Evolutionary conservation across 2,113 vertebrate genomes (phyloP).

Genomic region (Etia nguti): DNA sequence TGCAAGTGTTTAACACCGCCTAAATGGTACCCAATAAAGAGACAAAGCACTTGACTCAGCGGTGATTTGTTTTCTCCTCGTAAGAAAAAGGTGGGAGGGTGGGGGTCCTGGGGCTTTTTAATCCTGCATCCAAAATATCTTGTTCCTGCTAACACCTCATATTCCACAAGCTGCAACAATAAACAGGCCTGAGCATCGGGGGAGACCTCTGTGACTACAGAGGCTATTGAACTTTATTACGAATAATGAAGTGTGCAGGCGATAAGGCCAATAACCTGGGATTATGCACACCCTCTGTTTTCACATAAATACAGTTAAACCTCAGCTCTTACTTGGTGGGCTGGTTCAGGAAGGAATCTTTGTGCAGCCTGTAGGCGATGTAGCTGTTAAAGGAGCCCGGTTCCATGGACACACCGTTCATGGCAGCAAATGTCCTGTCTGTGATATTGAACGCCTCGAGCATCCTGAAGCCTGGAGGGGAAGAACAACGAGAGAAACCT

Average conservation of each 20-base stretch:
- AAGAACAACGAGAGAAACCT: not conserved
- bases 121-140: not conserved
- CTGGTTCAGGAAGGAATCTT: slow-evolving; percentile 87
- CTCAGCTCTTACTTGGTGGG: slow-evolving; percentile 82
- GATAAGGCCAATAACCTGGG: not conserved
- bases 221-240: slow-evolving; percentile 32
- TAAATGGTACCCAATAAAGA: slow-evolving; percentile 12
- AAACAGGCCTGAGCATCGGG: not conserved
- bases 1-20: slow-evolving; percentile 11
- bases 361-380: slow-evolving; percentile 88
- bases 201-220: slow-evolving; percentile 1
- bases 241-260: slow-evolving; percentile 36
- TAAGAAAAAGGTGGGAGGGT: slow-evolving; percentile 1
- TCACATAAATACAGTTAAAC: not conserved
- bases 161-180: slow-evolving; percentile 35
- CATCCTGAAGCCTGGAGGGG: slow-evolving; percentile 90
- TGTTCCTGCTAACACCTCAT: slow-evolving; percentile 6
- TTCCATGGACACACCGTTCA: slow-evolving; percentile 93
- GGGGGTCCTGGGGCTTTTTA: not conserved
- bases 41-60: slow-evolving; percentile 1
- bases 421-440: slow-evolving; percentile 85
- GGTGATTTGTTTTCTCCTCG: not conserved
- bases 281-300: not conserved
- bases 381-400: slow-evolving; percentile 93
- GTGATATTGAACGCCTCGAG: slow-evolving; percentile 96